Base-by-base conservation (phyloP, 2,113 vertebrate species). In the Theristicus caerulescens region DNA sequence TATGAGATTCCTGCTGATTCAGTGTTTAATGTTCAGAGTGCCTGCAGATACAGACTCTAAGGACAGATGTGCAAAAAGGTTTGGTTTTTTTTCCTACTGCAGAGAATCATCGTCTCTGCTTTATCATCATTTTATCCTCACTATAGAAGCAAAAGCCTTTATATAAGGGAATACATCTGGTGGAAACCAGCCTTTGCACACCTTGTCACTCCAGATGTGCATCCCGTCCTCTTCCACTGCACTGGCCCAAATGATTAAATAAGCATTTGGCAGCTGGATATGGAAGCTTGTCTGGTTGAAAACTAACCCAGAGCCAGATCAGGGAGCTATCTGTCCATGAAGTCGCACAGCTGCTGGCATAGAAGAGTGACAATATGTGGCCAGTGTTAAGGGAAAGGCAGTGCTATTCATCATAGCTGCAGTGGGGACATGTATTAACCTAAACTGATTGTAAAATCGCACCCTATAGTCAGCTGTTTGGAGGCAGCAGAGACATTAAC, bases 101-200 rank as follows among this genome's bases (percentile, higher is more conserved):
- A 86, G n/a, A 88, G 21, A 52, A 36, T 62, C 16, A 24, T 64
- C 8, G 34, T 38, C 14, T 72, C 44, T 93, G 11, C 17, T 79
- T 34, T 38, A 62, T 62, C 16, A 62, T 58, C 8, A 49, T 58
- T 82, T 87, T 79, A 38, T 32, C 17, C 7, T 90, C 66, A 51
- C 6, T 61, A 44, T n/a, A 71, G 22, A 67, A 90, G 10, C 19
- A 76, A 82, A 93, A 36, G 3, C 21, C 51, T 80, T 91, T 77
- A 34, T 16, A 13, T 44, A 31, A 81, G 14, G 15, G 51, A 87
- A 70, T 47, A 59, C 0, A 0, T 52, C 19, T 61, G 8, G 9
- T 57, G 24, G 49, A 91, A 91, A 52, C 6, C 64, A 78, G 40
- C 16, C n/a, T 88, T 72, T 67, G 27, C 31, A 61, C 11, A 73